Percentiles rank a stretch among this genome's conserved stretches.
These are phyloP conservation scores for Xerus rutilus DNA, from an alignment of 2,797 vertebrate genomes.

Conservation along the genomic window DNA sequence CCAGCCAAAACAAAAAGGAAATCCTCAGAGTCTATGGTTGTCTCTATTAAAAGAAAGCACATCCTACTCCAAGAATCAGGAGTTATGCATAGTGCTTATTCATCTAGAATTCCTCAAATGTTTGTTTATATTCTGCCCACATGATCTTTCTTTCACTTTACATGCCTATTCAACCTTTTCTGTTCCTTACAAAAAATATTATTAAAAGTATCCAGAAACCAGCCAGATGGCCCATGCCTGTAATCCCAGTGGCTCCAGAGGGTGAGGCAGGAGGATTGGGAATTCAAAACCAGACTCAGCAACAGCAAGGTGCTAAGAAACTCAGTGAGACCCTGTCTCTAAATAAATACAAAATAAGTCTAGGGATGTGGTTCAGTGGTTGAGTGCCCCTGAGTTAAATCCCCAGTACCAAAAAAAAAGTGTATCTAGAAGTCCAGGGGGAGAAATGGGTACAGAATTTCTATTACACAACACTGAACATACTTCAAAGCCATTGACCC, in stretches of 20 bases:
- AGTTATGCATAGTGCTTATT: neutral
- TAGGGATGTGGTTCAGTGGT: no score
- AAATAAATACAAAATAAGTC: no score
- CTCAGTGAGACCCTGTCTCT: no score
- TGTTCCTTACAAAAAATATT: neutral
- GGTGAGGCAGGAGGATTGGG: no score
- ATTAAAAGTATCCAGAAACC: neutral
- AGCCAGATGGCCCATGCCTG: no score
- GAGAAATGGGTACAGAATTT: neutral
- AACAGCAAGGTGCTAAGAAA: no score
- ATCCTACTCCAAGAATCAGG: neutral
- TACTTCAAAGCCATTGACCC: neutral
- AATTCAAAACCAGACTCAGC: no score
- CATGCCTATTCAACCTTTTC: neutral
- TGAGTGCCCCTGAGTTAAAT: no score
- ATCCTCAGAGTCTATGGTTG: neutral
- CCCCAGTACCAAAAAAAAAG: neutral
- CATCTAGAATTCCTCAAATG: neutral
- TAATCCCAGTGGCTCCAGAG: no score
- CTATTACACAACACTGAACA: neutral
- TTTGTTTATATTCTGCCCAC: neutral
- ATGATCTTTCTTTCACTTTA: neutral
- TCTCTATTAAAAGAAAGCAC: neutral
- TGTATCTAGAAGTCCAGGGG: neutral
- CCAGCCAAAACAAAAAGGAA: slow-evolving; percentile 2